phyloP scores from a whole-genome alignment of 2,888 invertebrate species.

The Anodontia alba region DNA sequence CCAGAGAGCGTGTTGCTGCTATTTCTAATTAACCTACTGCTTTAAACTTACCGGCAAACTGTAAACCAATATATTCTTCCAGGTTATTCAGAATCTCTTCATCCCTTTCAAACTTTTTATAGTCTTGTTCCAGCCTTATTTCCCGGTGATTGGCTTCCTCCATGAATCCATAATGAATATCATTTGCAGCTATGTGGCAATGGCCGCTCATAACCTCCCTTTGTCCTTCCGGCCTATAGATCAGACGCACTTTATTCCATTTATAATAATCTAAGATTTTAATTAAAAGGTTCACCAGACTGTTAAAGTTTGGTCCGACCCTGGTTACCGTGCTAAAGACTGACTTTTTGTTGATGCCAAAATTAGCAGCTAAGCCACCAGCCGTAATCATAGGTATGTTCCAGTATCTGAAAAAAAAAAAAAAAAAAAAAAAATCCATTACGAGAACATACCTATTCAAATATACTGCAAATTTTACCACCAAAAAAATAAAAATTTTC shows the following conservation, averaged over 20 bases:
- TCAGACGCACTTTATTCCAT: conserved; percentile 68
- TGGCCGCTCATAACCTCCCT: conserved; percentile 63
- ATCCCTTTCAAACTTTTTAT: conserved; percentile 66
- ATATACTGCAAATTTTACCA: no score
- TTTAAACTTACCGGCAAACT: conserved; percentile 69
- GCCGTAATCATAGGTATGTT: conserved; percentile 94
- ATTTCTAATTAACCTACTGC: no score
- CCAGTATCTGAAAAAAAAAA: conserved; percentile 87
- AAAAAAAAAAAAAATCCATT: no score
- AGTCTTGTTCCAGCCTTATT: conserved; percentile 39
- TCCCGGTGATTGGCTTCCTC: not conserved
- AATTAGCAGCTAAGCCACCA: conserved; percentile 82
- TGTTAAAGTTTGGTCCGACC: conserved; percentile 77
- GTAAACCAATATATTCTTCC: conserved; percentile 57
- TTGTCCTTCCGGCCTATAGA: conserved; percentile 76
- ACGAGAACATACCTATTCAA: no score
- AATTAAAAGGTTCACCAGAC: conserved; percentile 64
- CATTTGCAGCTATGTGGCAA: conserved; percentile 76
- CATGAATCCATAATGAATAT: conserved; percentile 70
- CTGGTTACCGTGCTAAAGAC: conserved; percentile 91
- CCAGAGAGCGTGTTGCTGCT: no score
- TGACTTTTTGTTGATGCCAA: conserved; percentile 65
- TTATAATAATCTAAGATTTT: conserved; percentile 55
- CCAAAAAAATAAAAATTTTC: no score
- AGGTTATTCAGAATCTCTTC: conserved; percentile 59